These are phyloP conservation scores for Thymallus thymallus DNA, from an alignment of 2,113 vertebrate species.

Conservation along the genomic window DNA sequence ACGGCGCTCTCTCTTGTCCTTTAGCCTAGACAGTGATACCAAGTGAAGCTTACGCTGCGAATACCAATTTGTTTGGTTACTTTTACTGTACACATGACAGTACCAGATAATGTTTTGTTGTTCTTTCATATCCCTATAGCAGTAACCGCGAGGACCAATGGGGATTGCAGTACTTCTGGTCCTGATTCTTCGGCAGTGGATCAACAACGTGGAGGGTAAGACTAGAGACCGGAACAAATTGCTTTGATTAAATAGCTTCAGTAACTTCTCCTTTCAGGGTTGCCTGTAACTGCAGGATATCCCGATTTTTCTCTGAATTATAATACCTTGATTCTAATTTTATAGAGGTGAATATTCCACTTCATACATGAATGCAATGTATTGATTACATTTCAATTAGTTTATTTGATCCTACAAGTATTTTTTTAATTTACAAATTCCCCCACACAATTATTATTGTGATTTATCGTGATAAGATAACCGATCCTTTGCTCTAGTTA, in stretches of 20 bases:
- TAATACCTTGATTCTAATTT: not conserved
- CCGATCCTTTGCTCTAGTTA: not conserved
- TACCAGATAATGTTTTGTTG: conserved; percentile 53
- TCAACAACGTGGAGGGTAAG: conserved; percentile 88
- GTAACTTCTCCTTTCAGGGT: not conserved
- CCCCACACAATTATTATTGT: not conserved
- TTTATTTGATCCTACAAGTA: too few relatives aligned
- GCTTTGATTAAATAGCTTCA: not conserved
- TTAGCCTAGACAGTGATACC: not conserved
- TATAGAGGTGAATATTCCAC: not conserved
- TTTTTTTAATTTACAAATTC: not conserved
- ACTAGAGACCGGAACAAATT: not conserved
- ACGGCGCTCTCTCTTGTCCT: conserved; percentile 48
- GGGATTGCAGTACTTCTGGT: conserved; percentile 85
- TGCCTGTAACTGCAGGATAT: not conserved
- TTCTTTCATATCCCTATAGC: conserved; percentile 70
- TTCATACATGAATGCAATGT: not conserved
- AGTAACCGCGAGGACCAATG: conserved; percentile 90
- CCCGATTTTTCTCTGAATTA: not conserved
- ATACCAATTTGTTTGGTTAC: not conserved
- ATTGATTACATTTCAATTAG: not conserved
- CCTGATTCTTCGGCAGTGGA: conserved; percentile 87
- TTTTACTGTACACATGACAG: conserved; percentile 44
- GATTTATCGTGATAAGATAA: not conserved
- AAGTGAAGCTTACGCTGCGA: conserved; percentile 24